Conservation (phyloP, 1,140 invertebrate species). For the Idris sp. region DNA sequence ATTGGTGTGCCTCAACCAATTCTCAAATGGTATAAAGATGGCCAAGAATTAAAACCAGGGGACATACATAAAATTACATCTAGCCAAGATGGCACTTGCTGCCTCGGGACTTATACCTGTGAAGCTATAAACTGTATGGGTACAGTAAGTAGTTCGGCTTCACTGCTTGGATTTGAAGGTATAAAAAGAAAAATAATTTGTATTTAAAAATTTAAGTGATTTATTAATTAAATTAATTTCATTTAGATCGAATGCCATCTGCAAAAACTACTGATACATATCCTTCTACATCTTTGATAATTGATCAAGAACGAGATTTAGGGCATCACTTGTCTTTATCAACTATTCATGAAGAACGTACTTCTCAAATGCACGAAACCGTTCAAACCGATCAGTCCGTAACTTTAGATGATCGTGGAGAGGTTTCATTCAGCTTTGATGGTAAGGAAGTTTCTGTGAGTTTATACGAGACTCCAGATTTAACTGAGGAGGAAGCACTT, state of each 20-base stretch:
- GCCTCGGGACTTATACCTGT: slow-evolving; percentile 94
- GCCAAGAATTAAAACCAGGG: slow-evolving; percentile 90
- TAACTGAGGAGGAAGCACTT: slow-evolving; percentile 93
- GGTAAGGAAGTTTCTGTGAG: slow-evolving; percentile 94
- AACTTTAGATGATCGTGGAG: slow-evolving; percentile 87
- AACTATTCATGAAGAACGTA: slow-evolving; percentile 93
- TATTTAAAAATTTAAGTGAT: slow-evolving; percentile 1
- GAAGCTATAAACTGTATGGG: slow-evolving; percentile 96
- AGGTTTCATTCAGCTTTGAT: slow-evolving; percentile 93
- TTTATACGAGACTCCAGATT: slow-evolving; percentile 92
- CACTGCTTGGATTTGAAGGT: slow-evolving; percentile 91
- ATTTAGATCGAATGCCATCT: slow-evolving; percentile 50
- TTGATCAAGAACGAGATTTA: slow-evolving; percentile 75
- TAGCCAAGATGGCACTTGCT: slow-evolving; percentile 92
- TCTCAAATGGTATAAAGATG: slow-evolving; percentile 95
- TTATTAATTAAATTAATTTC: neutral
- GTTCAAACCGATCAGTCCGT: slow-evolving; percentile 85
- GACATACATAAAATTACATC: slow-evolving; percentile 95
- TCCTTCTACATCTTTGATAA: slow-evolving; percentile 39
- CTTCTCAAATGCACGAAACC: slow-evolving; percentile 91
- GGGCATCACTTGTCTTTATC: slow-evolving; percentile 89
- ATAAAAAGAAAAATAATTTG: neutral
- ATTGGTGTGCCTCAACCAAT: slow-evolving; percentile 92
- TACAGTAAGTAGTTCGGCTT: slow-evolving; percentile 90
- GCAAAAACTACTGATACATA: slow-evolving; percentile 19